Percentiles rank a stretch among this genome's conserved stretches.
Conservation (phyloP, 1,140 invertebrate genomes). For the Eriosoma lanigerum region DNA sequence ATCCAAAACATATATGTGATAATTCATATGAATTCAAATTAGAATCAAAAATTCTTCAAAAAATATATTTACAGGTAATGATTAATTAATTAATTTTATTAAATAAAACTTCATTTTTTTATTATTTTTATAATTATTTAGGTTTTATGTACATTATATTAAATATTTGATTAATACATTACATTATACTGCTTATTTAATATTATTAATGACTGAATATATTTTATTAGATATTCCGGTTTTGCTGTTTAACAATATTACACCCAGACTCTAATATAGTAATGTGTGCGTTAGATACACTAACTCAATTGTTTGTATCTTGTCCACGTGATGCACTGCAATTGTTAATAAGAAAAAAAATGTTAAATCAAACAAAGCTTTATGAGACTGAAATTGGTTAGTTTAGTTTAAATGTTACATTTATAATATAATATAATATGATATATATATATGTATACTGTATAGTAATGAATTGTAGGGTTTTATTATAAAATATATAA, state of each 20-base stretch:
- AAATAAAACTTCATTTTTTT: background rate
- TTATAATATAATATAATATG: too few species aligned
- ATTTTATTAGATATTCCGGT: slow-evolving; percentile 35
- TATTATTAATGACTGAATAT: slow-evolving; percentile 14
- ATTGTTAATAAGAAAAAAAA: slow-evolving; percentile 25
- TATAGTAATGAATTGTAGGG: too few species aligned
- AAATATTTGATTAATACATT: too few species aligned
- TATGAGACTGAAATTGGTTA: slow-evolving; percentile 52
- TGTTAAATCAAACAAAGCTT: slow-evolving; percentile 47
- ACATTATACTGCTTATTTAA: background rate
- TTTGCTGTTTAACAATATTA: slow-evolving; percentile 44
- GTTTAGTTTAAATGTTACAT: slow-evolving; percentile 53
- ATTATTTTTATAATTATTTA: background rate
- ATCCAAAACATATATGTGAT: slow-evolving; percentile 14
- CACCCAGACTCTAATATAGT: slow-evolving; percentile 42
- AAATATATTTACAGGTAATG: slow-evolving; percentile 44
- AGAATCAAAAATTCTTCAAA: slow-evolving; percentile 33
- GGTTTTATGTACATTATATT: background rate
- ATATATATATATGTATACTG: background rate
- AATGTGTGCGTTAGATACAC: slow-evolving; percentile 32
- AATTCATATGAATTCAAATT: slow-evolving; percentile 31
- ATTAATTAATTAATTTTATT: too few species aligned
- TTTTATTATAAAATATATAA: too few species aligned
- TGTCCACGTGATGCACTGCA: slow-evolving; percentile 24
- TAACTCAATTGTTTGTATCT: slow-evolving; percentile 58